Base-by-base conservation (phyloP, 2,888 invertebrate genomes). In the Meliscaeva auricollis region DNA sequence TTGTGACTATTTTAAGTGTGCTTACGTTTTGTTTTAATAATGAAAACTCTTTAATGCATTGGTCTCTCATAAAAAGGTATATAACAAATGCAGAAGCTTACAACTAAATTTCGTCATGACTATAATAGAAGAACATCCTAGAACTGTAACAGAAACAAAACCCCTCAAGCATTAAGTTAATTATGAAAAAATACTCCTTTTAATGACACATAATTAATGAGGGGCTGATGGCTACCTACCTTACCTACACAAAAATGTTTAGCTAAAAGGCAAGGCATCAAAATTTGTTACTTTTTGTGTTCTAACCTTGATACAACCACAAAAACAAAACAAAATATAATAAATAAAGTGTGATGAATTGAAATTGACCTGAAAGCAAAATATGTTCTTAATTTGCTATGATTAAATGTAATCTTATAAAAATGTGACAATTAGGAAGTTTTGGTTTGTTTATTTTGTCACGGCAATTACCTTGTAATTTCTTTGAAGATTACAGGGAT, bases 151-250 rank as follows among this genome's bases (percentile, higher is more conserved):
- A 41, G 38, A 8, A 60, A 20, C 58, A 20, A 41, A 26, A 22
- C n/a, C 15, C 60, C 60, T 44, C 38, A 26, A 26, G 60, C 22
- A 4, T 5, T 60, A 41, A 60, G 60, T 60, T 60, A 60, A 60
- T 60, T 60, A 60, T 41, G 60, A 41, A 58, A 20, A 60, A 60
- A 56, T 60, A 11, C 7, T 60, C n/a, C 9, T 44, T 60, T 60
- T 60, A 60, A 44, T 44, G 60, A 60, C 60, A 32, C 22, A 60
- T 9, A 41, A 26, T 60, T 20, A 41, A 41, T 4, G 41, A 41
- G 38, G 13, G 41, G 15, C n/a, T n/a, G n/a, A n/a, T n/a, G n/a
- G n/a, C n/a, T n/a, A n/a, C n/a, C n/a, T n/a, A n/a, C n/a, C n/a
- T n/a, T n/a, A n/a, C n/a, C n/a, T 60, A 26, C 15, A 54, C 8